phyloP scores from a whole-genome alignment of 2,113 vertebrate genomes.

The Zeus faber region DNA sequence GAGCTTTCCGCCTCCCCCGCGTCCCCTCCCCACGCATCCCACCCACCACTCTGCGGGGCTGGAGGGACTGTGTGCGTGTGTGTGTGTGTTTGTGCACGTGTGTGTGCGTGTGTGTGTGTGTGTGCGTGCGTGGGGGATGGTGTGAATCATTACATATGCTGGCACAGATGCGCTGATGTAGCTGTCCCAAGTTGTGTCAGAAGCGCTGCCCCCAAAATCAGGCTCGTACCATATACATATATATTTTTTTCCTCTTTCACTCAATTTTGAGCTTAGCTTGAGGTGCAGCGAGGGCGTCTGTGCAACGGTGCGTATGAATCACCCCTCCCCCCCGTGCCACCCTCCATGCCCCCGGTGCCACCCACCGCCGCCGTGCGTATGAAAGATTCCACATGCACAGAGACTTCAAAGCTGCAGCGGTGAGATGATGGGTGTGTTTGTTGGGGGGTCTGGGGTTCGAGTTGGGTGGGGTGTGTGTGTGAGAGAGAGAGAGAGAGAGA shows the following conservation, averaged over 20 bases:
- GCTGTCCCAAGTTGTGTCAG: slow-evolving; percentile 27
- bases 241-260: slow-evolving; percentile 12
- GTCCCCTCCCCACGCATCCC: slow-evolving; percentile 25
- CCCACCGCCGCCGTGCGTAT: slow-evolving; percentile 44
- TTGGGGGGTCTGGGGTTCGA: no score
- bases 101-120: not conserved
- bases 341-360: slow-evolving; percentile 41
- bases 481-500: slow-evolving; percentile 12
- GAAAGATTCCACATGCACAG: slow-evolving; percentile 44
- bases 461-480: no score
- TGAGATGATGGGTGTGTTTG: slow-evolving; percentile 36
- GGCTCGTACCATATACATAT: slow-evolving; percentile 1
- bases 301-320: slow-evolving; percentile 11
- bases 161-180: slow-evolving; percentile 5
- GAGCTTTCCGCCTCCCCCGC: slow-evolving; percentile 29
- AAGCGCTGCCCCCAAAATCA: slow-evolving; percentile 8
- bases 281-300: slow-evolving; percentile 37
- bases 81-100: not conserved
- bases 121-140: not conserved
- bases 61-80: slow-evolving; percentile 5
- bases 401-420: slow-evolving; percentile 64
- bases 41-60: slow-evolving; percentile 24
- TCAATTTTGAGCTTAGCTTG: slow-evolving; percentile 45
- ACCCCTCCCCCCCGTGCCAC: slow-evolving; percentile 33
- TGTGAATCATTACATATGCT: not conserved